Base-by-base conservation (phyloP, 2,797 vertebrate genomes). In the Leptodactylus fallax region DNA sequence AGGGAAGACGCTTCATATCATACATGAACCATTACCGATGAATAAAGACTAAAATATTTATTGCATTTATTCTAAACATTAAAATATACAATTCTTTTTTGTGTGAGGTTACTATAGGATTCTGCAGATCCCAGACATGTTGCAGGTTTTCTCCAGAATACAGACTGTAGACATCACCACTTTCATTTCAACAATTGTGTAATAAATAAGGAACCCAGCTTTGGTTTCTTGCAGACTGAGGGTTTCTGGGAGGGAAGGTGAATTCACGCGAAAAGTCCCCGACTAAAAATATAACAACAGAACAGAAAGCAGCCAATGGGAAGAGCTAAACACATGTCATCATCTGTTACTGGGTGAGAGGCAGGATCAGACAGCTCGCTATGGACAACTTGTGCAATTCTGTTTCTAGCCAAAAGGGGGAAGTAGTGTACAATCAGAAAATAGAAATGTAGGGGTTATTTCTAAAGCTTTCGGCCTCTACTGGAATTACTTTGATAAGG, bases 101-200 rank as follows among this genome's bases (percentile, higher is more conserved):
- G 12, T 53, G 51, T 8, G 51, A 3, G 6, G 51, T 12, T 53
- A 63, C 4, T 67, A 14, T 0, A 67, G 23, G 63, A 67, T 67
- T 23, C 0, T 65, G n/a, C 6, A 36, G 1, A 2, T 4, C 36
- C 36, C 36, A n/a, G 25, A 60, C 55, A 36, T 45, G 25, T 7
- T 83, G 17, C 49, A 17, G 53, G 36, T 55, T 56, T 69, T 69
- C 81, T 56, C 10, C n/a, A 71, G 14, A 83, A 82, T 51, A 51
- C 5, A 5, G 51, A 1, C 21, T 17, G 21, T 14, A 49, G 23
- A 60, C 19, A n/a, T 85, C 67, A 81, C 76, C 53, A 61, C 67
- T 85, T 85, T 85, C 83, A 85, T 49, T 85, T 76, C 83, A 3
- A 60, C 27, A 85, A 53, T 63, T 78, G 72, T 85, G 83, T 47